Evolutionary conservation across 2,888 invertebrate genomes (phyloP), one percentile per base, ranked within the genome.

Genomic region (Drosophila nr. perissopoda): DNA sequence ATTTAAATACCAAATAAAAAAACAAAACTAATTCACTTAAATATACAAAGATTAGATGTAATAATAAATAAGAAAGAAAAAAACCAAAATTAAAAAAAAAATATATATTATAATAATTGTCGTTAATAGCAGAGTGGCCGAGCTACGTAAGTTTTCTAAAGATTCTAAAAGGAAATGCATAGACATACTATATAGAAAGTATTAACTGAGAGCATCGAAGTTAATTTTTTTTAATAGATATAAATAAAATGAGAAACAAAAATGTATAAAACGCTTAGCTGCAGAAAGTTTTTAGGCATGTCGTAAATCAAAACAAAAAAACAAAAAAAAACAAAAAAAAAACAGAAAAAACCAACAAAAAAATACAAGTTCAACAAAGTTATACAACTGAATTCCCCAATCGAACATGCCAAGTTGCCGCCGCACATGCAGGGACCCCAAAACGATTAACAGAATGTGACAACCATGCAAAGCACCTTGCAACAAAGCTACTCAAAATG

Each of bases 151-250:
- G 81, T 81, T 88, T 83, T 88, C 87, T 85, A 88, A 83, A 83
- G 79, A 83, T 83, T 83, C 83, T 83, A 84, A 88, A 88, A 85
- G 82, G 88, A 83, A 82, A 85, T 70, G 83, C 83, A 80, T 73
- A 83, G 79, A 75, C 61, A 76, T 73, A 79, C 76, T 74, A 82
- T 70, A 82, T 70, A 75, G 72, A 75, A 73, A 87, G 88, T 87
- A 89, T 87, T 89, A 85, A 88, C 83, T 73, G 84, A 76, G 82
- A 76, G 84, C 89, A 89, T 89, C 81, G 87, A 89, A 84, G 88
- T 85, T 85, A 79, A 80, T 79, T 71, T 74, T 77, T 79, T 78
- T 74, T 51, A 49, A 52, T 68, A 74, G 66, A 27, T 42, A 29
- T 36, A 49, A 21, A 42, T 36, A 54, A 51, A 60, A 7, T 10